Base-by-base conservation (phyloP, 2,113 vertebrate genomes). In the Helogale parvula region DNA sequence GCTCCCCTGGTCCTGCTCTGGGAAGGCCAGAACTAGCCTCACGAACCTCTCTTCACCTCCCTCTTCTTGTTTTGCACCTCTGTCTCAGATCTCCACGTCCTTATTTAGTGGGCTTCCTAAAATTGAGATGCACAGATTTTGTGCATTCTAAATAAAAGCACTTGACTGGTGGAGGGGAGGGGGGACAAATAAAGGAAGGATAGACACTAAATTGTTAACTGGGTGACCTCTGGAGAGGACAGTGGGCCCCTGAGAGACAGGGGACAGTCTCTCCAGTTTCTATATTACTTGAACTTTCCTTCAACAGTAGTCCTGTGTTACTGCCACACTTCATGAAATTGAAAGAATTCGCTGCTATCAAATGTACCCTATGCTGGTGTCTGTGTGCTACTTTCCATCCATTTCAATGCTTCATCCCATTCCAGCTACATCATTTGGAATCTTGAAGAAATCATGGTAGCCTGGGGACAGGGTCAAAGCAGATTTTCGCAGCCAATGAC, bases 371-470 rank as follows among this genome's bases (percentile, higher is more conserved):
- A 17, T 0, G 21, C 3, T 6, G 29, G 50, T 29, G 35, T 13
- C 13, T 1, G 9, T 5, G 31, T n/a, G 25, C 15, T 10, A 6
- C 29, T 31, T 27, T 21, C 38, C 52, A 38, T 16, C 29, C 33
- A 27, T 27, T 65, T 60, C 63, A 21, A 2, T 9, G 1, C 1
- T 14, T 31, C 23, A 4, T 5, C 4, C 0, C 1, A 0, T 38
- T 52, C 69, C 27, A 41, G 25, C 27, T 47, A 17, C 16, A 9
- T 66, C 12, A 15, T 21, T 25, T 31, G 54, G n/a, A 57, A 2
- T 63, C 47, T 3, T 29, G 52, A 83, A 54, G 80, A 76, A 77
- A 11, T 66, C n/a, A 11, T 1, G 4, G 45, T 14, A 25, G 11
- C 19, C 35, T 9, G 3, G 17, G 66, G 52, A 10, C 6, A 31